Conservation (phyloP, 2,113 vertebrate species). For the Dicrurus megarhynchus region DNA sequence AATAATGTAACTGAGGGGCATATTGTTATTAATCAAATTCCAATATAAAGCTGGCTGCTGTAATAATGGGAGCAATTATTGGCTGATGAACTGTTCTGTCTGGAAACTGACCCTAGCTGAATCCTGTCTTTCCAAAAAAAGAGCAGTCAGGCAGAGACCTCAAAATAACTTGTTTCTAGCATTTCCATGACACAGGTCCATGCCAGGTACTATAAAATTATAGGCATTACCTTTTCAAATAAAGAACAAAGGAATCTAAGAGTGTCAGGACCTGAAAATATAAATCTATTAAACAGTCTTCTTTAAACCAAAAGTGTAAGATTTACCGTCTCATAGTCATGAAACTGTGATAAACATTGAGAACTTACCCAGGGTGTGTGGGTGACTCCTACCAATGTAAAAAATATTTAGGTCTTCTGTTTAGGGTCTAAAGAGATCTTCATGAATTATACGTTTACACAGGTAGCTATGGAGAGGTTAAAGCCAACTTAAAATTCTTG, state of each 20-base stretch:
- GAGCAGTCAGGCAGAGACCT: background rate
- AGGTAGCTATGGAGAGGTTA: background rate
- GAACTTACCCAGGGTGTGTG: background rate
- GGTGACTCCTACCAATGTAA: background rate
- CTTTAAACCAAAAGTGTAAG: background rate
- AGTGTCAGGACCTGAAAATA: conserved; percentile 9
- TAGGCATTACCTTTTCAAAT: background rate
- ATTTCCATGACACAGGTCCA: background rate
- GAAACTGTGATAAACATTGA: background rate
- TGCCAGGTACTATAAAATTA: background rate
- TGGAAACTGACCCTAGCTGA: conserved; percentile 55
- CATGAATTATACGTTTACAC: background rate
- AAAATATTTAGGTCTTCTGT: background rate
- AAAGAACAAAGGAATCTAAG: background rate
- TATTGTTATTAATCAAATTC: conserved; percentile 65
- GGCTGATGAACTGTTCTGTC: conserved; percentile 46
- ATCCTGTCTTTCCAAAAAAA: conserved; percentile 31
- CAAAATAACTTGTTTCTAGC: conserved; percentile 46
- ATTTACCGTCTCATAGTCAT: background rate
- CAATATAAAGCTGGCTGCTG: conserved; percentile 36
- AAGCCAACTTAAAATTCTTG: background rate
- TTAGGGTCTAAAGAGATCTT: background rate
- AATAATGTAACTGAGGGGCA: conserved; percentile 40
- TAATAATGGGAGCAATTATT: conserved; percentile 57
- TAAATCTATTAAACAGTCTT: background rate